Conservation (phyloP, 2,888 invertebrate genomes). For the Tribolium freemani region DNA sequence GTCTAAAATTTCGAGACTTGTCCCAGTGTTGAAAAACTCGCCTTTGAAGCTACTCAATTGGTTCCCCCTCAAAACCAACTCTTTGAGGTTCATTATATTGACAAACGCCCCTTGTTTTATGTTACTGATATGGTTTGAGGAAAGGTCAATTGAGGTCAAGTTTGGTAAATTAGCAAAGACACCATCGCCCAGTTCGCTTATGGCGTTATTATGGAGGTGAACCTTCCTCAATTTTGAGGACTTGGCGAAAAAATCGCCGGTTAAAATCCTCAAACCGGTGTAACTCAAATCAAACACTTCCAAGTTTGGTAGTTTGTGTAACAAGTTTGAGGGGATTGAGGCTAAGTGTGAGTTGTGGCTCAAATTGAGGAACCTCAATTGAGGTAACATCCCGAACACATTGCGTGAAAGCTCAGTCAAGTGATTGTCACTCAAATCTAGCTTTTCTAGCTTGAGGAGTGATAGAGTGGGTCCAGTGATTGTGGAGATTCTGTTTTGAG, state of each 20-base stretch:
- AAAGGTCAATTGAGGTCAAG: slow-evolving; percentile 81
- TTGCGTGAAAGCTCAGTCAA: slow-evolving; percentile 79
- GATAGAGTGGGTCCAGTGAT: slow-evolving; percentile 77
- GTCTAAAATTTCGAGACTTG: slow-evolving; percentile 84
- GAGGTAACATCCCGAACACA: slow-evolving; percentile 77
- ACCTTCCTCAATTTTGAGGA: slow-evolving; percentile 77
- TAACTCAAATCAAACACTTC: slow-evolving; percentile 81
- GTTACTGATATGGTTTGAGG: slow-evolving; percentile 82
- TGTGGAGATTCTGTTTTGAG: slow-evolving; percentile 81
- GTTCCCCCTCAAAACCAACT: slow-evolving; percentile 82
- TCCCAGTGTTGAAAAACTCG: slow-evolving; percentile 88
- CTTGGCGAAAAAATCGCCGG: slow-evolving; percentile 80
- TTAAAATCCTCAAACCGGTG: slow-evolving; percentile 81
- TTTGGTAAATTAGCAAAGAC: slow-evolving; percentile 84
- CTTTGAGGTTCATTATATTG: slow-evolving; percentile 81
- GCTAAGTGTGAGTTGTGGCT: slow-evolving; percentile 81
- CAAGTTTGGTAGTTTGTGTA: slow-evolving; percentile 79
- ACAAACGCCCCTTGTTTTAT: slow-evolving; percentile 84
- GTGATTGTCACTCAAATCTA: slow-evolving; percentile 87
- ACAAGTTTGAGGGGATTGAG: slow-evolving; percentile 75
- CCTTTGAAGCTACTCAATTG: slow-evolving; percentile 85
- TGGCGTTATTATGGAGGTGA: slow-evolving; percentile 79
- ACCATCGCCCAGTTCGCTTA: slow-evolving; percentile 83
- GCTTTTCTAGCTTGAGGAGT: slow-evolving; percentile 75
- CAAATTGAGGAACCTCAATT: slow-evolving; percentile 80